Conservation (phyloP, 2,113 vertebrate species). For the Cololabis saira region DNA sequence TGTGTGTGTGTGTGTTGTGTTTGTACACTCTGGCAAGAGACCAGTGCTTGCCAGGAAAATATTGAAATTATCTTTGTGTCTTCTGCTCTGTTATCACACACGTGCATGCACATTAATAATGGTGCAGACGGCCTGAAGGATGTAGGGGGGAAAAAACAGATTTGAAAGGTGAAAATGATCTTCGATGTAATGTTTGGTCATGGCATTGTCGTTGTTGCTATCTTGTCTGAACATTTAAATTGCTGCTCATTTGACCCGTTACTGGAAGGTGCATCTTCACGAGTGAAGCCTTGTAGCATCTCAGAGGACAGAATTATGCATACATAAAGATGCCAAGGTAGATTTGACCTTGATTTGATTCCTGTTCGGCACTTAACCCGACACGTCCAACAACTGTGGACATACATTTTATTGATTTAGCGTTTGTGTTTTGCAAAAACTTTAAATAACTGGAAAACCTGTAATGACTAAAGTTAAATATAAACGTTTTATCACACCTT, state of each 20-base stretch:
- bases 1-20: conserved; percentile 14
- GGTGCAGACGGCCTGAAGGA: conserved; percentile 66
- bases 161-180: no score
- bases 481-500: no score
- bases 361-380: no score
- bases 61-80: conserved; percentile 49
- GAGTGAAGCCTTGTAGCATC: conserved; percentile 26
- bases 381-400: no score
- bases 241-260: conserved; percentile 31
- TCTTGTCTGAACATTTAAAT: conserved; percentile 16
- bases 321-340: not conserved
- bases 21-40: conserved; percentile 21
- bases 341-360: not conserved
- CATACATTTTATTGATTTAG: no score
- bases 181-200: no score
- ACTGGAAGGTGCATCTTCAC: conserved; percentile 24
- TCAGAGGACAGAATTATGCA: not conserved
- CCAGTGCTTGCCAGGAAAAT: conserved; percentile 59
- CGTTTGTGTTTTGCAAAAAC: no score
- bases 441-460: no score
- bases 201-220: no score
- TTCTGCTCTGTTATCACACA: conserved; percentile 48
- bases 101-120: conserved; percentile 12
- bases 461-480: no score
- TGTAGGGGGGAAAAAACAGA: not conserved